Evolutionary conservation across 2,888 invertebrate species (phyloP), one percentile per base, ranked within the genome.

Genomic region (Rhagophthalmus giganteus): DNA sequence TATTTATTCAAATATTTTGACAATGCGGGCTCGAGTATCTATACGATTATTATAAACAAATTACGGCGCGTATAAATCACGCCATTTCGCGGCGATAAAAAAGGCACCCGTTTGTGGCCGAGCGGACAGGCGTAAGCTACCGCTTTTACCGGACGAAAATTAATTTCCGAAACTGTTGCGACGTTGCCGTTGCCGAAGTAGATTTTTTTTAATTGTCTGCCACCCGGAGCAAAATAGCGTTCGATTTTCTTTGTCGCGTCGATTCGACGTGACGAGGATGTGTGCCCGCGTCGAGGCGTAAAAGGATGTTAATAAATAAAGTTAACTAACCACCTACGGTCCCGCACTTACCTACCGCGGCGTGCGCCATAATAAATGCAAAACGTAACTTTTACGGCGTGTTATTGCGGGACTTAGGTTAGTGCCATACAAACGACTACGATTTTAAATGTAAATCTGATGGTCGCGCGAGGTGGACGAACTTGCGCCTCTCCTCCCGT

Each of bases 1-100:
- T 71, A 70, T 72, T 72, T 71, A 71, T 72, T 71, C 68, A 66
- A 68, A 69, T 65, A 61, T 65, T 68, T 63, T 66, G 69, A 68
- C 69, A 67, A 58, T 56, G 54, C 52, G 47, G 54, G 54, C 56
- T 58, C 56, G 50, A 62, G 62, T 63, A 65, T 59, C 56, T 47
- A 54, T 55, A 63, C 64, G 63, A 63, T 66, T 60, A 63, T 61
- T 65, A 60, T 63, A 63, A 65, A 67, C 69, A 65, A 66, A 67
- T 66, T 65, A 67, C 60, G 55, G 59, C 52, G 51, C 40, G 42
- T 55, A 62, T 69, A 69, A 68, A 68, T 69, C 66, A 65, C 62
- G 60, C 63, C 60, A 67, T n/a, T n/a, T n/a, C n/a, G n/a, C n/a
- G n/a, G n/a, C n/a, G n/a, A n/a, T n/a, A n/a, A n/a, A n/a, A n/a